Evolutionary conservation across 2,113 vertebrate species (phyloP), one percentile per base, ranked within the genome.

Genomic region (Prunella himalayana): DNA sequence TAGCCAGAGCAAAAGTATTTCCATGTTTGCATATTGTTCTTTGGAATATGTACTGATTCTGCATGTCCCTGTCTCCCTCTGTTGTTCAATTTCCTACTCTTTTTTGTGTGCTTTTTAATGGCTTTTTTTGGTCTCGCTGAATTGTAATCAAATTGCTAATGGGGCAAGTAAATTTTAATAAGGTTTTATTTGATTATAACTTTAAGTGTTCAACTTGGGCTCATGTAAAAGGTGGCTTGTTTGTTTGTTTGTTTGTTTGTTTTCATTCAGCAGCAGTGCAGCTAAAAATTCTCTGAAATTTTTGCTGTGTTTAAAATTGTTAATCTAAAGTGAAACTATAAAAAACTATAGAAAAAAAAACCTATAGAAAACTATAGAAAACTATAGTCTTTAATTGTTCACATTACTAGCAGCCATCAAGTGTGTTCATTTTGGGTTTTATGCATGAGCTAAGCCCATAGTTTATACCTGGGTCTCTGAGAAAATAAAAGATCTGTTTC

Each of bases 161-260:
- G 83, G 77, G 79, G 64, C 86, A 97, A 96, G 96, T 96, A 94
- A 56, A 95, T 96, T 97, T 96, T 96, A 96, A 82, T 94, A 85
- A 86, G 86, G 82, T 92, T 94, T 97, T 77, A 93, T 95, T 97
- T 96, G n/a, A 68, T 95, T 97, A n/a, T 90, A 95, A 96, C 66
- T 92, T 95, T 79, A 95, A 96, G 63, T 93, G 95, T 97, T 96
- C 57, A 56, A 75, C 61, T 78, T 45, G 35, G 42, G 86, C 65
- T 97, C 75, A n/a, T 49, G 77, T 91, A 87, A 94, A 79, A 93
- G 70, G 73, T 69, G 30, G 16, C 7, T 66, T 17, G n/a, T 7
- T 59, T 24, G 21, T 2, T 86, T 37, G 78, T 22, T n/a, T 14
- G 24, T 3, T 3, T 89, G 69, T 89, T 87, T 33, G 30, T 75